phyloP scores from a whole-genome alignment of 2,797 vertebrate species.

The Coranthus polyacanthus region DNA sequence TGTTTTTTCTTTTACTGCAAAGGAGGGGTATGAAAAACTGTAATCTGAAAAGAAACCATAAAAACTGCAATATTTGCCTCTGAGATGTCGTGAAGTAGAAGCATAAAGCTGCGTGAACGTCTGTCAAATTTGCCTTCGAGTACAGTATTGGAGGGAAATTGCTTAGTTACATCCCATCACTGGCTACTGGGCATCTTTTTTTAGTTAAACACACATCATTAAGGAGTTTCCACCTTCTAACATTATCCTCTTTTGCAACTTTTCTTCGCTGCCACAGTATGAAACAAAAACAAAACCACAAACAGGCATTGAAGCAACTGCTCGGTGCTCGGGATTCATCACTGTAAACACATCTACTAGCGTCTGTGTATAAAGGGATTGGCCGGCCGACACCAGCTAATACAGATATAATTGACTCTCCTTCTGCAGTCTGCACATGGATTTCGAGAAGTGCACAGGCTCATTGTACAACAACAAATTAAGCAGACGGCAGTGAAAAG shows the following conservation, averaged over 20 bases:
- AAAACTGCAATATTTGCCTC: too few relatives aligned
- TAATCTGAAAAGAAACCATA: too few relatives aligned
- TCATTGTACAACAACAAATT: slow-evolving; percentile 87
- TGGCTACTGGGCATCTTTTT: too few relatives aligned
- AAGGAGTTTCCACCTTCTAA: background rate
- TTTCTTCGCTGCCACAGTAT: slow-evolving; percentile 34
- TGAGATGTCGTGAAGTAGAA: too few relatives aligned
- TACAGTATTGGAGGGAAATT: too few relatives aligned
- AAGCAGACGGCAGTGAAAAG: slow-evolving; percentile 82
- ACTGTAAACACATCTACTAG: slow-evolving; percentile 76
- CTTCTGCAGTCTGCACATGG: slow-evolving; percentile 86
- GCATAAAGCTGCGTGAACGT: too few relatives aligned
- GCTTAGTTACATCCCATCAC: too few relatives aligned
- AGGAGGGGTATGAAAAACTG: too few relatives aligned
- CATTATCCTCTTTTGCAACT: slow-evolving; percentile 2
- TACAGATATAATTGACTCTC: slow-evolving; percentile 90
- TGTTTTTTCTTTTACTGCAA: too few relatives aligned
- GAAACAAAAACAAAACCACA: slow-evolving; percentile 51
- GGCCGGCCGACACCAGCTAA: slow-evolving; percentile 83
- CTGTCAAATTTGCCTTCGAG: too few relatives aligned
- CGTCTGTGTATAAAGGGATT: slow-evolving; percentile 85
- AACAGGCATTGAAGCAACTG: slow-evolving; percentile 32
- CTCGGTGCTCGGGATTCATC: slow-evolving; percentile 60
- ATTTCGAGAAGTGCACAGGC: slow-evolving; percentile 80
- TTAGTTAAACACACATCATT: too few relatives aligned